A percentile compares a stretch with the other conserved stretches of the same genome.
Evolutionary conservation across 2,797 vertebrate species (phyloP).

Genomic region (Zalophus californianus): DNA sequence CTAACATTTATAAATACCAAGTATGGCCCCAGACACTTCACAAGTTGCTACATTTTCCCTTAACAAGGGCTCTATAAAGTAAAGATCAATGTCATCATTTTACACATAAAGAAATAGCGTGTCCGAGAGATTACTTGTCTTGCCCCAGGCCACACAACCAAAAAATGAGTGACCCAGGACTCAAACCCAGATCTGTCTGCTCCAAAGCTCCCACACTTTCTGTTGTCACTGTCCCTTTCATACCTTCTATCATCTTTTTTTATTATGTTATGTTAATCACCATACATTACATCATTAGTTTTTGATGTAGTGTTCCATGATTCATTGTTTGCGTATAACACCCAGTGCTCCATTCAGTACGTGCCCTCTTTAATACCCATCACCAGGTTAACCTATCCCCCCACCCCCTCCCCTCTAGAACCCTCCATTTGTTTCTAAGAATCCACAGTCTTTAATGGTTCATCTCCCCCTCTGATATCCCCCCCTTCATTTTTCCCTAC

Average conservation of each 20-base stretch:
- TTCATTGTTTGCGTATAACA: no score
- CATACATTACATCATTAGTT: no score
- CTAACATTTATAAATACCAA: background rate
- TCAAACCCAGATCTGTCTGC: background rate
- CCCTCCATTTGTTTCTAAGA: no score
- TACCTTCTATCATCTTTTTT: background rate
- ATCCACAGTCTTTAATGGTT: no score
- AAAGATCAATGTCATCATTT: conserved; percentile 10
- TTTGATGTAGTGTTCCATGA: no score
- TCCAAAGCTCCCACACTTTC: background rate
- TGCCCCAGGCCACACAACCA: background rate
- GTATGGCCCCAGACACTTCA: conserved; percentile 16
- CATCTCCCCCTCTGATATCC: no score
- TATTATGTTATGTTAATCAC: no score
- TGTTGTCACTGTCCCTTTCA: background rate
- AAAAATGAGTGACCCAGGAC: background rate
- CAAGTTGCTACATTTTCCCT: conserved; percentile 11
- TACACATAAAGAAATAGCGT: background rate
- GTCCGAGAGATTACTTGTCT: background rate
- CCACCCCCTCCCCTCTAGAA: no score
- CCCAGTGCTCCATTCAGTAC: no score
- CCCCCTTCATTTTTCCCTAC: no score
- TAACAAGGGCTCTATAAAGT: background rate
- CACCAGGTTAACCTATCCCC: no score
- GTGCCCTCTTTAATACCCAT: no score